Evolutionary conservation across 2,888 invertebrate genomes (phyloP), one percentile per base, ranked within the genome.

Genomic region (Synanthedon vespiformis): DNA sequence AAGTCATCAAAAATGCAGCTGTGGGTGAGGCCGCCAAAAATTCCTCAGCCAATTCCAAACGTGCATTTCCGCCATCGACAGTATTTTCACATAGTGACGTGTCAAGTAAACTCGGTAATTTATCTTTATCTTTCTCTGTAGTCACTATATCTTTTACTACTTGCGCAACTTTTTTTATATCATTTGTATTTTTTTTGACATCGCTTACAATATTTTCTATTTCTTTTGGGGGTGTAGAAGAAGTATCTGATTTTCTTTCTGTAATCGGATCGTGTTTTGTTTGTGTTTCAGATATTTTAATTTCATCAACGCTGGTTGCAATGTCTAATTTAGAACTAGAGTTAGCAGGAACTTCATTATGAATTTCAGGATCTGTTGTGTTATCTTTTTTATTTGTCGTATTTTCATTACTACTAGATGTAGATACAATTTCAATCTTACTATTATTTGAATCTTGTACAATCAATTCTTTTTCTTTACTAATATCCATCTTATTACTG

Each of bases 1-100:
- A 94, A 2, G 93, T 92, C 81, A 92, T 89, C 11, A 94, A 79
- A 68, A 93, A 93, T 1, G 94, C 94, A 12, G 93, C 94, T 2
- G 93, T 93, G 4, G 94, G 93, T 2, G 93, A 93, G 51, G 88
- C 85, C 52, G 88, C 88, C 58, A 87, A 62, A 63, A 87, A 82
- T 56, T 87, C 87, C 67, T 87, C 87, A 2, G 87, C 90, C 59
- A 90, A 74, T 67, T 90, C 90, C 59, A 90, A 80, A 34, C 89
- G 80, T 50, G 89, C 89, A 61, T 90, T 88, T 14, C 90, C 90
- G 49, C 85, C 88, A 58, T 87, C 85, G 1, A 80, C 83, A 51
- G 71, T 72, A 60, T 72, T 76, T 57, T 86, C 87, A 61, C 85
- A 85, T 56, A 87, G 63, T 22, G 78, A 57, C n/a, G 80, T 64